Evolutionary conservation across 2,888 invertebrate species (phyloP).

Genomic region (Melanargia galathea): DNA sequence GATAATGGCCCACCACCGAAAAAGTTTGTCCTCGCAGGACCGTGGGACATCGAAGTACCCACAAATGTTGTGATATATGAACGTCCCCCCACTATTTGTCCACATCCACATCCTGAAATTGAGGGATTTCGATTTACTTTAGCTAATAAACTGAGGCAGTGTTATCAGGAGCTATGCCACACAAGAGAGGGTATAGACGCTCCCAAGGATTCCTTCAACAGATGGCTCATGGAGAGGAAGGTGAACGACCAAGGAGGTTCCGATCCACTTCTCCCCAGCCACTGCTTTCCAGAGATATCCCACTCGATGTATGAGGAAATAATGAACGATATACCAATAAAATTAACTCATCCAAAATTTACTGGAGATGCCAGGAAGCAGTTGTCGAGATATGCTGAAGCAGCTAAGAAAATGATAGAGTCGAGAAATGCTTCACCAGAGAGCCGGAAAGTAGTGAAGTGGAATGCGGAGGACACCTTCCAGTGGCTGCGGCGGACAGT

Average conservation of each 20-base stretch:
- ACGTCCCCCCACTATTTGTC: conserved; percentile 90
- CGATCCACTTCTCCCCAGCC: conserved; percentile 95
- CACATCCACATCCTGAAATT: conserved; percentile 97
- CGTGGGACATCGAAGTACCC: conserved; percentile 96
- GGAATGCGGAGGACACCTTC: conserved; percentile 99
- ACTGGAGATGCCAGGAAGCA: conserved; percentile 98
- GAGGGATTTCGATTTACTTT: conserved; percentile 93
- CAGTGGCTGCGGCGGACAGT: conserved; percentile 96
- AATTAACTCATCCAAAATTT: conserved; percentile 96
- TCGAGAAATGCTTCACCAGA: conserved; percentile 95
- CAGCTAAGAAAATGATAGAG: conserved; percentile 98
- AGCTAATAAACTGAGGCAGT: conserved; percentile 91
- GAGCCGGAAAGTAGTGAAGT: conserved; percentile 97
- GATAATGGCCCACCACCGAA: conserved; percentile 91
- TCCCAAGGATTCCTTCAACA: conserved; percentile 97
- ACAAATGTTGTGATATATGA: conserved; percentile 96
- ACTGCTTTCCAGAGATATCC: conserved; percentile 95
- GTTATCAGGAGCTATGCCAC: conserved; percentile 97
- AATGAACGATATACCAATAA: conserved; percentile 98
- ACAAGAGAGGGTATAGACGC: conserved; percentile 96
- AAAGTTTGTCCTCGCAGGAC: conserved; percentile 93
- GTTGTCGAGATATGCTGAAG: conserved; percentile 95
- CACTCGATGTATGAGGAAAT: conserved; percentile 98
- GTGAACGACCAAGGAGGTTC: conserved; percentile 92
- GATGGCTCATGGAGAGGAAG: conserved; percentile 98